These are phyloP conservation scores for Oceanites oceanicus DNA, from an alignment of 2,113 vertebrate genomes.

Conservation along the genomic window DNA sequence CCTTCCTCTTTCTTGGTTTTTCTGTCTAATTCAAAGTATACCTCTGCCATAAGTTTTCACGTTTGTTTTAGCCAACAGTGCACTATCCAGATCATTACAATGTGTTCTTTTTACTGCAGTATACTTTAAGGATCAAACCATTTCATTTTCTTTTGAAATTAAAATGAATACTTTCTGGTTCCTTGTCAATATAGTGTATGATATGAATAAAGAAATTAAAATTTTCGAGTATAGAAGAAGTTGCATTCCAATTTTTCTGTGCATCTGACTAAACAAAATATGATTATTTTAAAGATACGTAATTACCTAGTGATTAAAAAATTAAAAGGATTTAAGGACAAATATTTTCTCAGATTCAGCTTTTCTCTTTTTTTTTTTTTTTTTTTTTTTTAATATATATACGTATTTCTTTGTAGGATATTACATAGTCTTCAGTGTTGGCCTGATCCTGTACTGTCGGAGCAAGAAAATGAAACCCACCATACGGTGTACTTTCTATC, in stretches of 20 bases:
- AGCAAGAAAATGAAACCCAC: neutral
- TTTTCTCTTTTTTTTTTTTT: neutral
- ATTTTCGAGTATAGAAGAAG: neutral
- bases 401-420: neutral
- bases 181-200: neutral
- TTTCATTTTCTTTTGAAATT: neutral
- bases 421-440: neutral
- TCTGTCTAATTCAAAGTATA: neutral
- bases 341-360: neutral
- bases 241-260: neutral
- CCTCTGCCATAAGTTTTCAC: neutral
- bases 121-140: neutral
- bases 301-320: neutral
- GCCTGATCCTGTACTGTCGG: neutral
- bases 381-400: neutral
- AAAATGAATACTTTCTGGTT: neutral
- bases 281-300: neutral
- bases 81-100: neutral
- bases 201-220: neutral
- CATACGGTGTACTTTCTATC: neutral
- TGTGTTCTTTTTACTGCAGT: neutral
- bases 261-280: neutral
- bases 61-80: neutral
- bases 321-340: neutral
- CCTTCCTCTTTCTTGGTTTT: neutral